phyloP scores from a whole-genome alignment of 23 tunicate genomes.

The Trididemnum miniatum region DNA sequence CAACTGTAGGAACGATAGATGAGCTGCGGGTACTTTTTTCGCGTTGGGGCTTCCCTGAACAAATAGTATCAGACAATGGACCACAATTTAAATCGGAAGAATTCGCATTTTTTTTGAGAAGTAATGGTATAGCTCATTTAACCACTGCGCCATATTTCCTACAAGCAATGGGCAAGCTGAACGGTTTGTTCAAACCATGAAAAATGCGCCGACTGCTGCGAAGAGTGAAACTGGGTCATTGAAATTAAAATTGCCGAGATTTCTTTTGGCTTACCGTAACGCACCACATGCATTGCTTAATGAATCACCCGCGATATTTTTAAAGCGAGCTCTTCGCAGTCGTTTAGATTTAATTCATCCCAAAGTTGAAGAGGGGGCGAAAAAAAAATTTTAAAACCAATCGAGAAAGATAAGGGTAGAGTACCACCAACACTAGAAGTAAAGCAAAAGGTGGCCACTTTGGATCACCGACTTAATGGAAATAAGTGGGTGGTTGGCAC shows the following conservation, averaged over 20 bases:
- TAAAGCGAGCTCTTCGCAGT: not conserved
- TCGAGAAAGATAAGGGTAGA: not conserved
- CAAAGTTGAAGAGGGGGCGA: not conserved
- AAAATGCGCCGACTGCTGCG: not conserved
- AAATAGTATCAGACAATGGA: not conserved
- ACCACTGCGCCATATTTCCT: not conserved
- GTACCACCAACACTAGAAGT: not conserved
- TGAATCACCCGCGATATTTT: not conserved
- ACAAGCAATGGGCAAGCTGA: not conserved
- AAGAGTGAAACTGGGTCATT: not conserved
- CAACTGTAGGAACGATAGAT: not conserved
- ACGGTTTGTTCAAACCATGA: not conserved
- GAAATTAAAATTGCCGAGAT: not conserved
- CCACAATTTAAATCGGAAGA: not conserved
- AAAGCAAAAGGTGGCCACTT: not conserved
- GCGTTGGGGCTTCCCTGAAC: not conserved
- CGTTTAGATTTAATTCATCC: not conserved
- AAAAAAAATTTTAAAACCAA: not conserved
- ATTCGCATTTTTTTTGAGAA: not conserved
- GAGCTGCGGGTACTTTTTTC: not conserved
- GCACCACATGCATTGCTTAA: not conserved
- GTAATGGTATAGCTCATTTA: not conserved
- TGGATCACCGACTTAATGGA: not conserved
- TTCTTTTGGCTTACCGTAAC: not conserved
- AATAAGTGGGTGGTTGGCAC: slow-evolving; percentile 8